Base-by-base conservation (phyloP, 2,797 vertebrate species). In the Pempheris klunzingeri region DNA sequence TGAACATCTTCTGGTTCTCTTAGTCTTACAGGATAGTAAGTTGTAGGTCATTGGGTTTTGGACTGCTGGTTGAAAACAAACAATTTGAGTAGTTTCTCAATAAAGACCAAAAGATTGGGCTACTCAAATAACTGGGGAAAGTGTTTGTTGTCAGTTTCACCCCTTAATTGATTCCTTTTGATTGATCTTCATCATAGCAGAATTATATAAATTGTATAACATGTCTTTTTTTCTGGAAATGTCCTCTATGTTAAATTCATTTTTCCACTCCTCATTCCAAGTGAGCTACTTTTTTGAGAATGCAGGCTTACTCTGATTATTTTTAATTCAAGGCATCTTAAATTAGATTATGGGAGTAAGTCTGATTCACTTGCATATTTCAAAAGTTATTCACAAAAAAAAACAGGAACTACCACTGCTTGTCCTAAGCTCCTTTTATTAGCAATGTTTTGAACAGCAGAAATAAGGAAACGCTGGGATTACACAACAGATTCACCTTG, bases 311-410 rank as follows among this genome's bases (percentile, higher is more conserved):
- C 28, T 76, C 13, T 34, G 43, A 47, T 52, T 71, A 4, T 1
- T 30, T 47, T 49, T 54, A 43, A 64, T 74, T 64, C 39, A 49
- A 78, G 8, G 32, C 61, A 71, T 38, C 47, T 43, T 5, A 11
- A 61, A 5, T 64, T 67, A 30, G 50, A 72, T 43, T 59, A 76
- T 46, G 54, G 60, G 57, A 61, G n/a, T n/a, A n/a, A 50, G 70
- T 74, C 74, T 71, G 77, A 77, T 86, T 76, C 74, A 77, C 64
- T 63, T 0, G 3, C 30, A 64, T 65, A 12, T 65, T 66, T 58
- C 4, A 50, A 7, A 61, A 7, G 41, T 49, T 76, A 52, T 82
- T 77, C 50, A 67, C 15, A 11, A 9, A 58, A 34, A 69, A 61
- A 49, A 50, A 67, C 65, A 53, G 50, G 61, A 84, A 41, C 55